A percentile compares a stretch with the other conserved stretches of the same genome.
phyloP scores from a whole-genome alignment of 2,113 vertebrate species.

The Cebus imitator region DNA sequence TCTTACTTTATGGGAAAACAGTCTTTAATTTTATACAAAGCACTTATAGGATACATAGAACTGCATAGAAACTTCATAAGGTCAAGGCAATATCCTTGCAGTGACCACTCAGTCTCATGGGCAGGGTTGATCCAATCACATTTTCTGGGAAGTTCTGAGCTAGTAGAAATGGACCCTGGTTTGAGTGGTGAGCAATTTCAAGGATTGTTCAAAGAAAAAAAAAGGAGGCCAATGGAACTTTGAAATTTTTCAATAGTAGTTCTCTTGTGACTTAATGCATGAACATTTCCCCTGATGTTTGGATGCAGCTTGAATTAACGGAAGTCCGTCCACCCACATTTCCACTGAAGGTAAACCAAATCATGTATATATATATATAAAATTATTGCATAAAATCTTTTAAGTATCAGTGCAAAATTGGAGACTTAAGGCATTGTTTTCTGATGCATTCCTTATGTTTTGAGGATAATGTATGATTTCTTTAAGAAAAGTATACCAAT shows the following conservation, averaged over 20 bases:
- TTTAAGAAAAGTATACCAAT: background rate
- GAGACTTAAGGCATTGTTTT: background rate
- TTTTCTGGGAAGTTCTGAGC: background rate
- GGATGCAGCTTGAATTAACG: background rate
- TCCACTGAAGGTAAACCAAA: background rate
- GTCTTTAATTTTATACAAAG: background rate
- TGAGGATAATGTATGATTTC: background rate
- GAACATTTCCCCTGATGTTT: background rate
- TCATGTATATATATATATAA: too few relatives aligned
- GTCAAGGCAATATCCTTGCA: background rate
- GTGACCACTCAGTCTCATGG: background rate
- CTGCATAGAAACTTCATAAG: background rate
- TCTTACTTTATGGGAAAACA: background rate
- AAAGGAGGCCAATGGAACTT: background rate
- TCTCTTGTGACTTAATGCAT: background rate
- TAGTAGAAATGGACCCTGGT: background rate
- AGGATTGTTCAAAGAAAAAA: background rate
- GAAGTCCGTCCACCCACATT: background rate
- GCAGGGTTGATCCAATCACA: background rate
- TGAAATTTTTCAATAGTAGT: background rate
- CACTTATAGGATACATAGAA: background rate
- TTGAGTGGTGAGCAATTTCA: background rate
- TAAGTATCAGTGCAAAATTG: background rate
- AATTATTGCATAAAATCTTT: background rate
- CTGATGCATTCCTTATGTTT: background rate